These are phyloP conservation scores for Eciton burchellii DNA, from an alignment of 1,140 invertebrate genomes.

Conservation along the genomic window DNA sequence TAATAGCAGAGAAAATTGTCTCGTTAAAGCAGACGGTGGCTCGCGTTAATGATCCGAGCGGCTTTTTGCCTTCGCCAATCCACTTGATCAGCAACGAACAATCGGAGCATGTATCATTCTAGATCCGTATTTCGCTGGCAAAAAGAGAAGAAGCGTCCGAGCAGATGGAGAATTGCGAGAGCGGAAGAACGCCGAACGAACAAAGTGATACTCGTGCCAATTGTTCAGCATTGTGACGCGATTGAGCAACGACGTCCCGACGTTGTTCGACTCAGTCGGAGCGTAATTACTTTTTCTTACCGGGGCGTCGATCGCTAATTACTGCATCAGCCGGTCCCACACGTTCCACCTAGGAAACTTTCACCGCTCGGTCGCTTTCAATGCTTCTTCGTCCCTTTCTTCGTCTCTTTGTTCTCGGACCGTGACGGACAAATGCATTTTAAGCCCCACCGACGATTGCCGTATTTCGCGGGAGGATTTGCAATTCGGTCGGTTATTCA, in stretches of 20 bases:
- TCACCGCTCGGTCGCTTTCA: not conserved
- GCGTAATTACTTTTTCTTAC: conserved; percentile 67
- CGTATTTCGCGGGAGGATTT: not conserved
- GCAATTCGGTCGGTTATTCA: not conserved
- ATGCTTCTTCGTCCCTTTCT: not conserved
- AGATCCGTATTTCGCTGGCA: conserved; percentile 55
- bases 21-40: conserved; percentile 68
- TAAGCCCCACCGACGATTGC: conserved; percentile 7
- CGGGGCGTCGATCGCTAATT: conserved; percentile 65
- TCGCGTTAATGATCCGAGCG: conserved; percentile 71
- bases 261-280: conserved; percentile 70
- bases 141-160: conserved; percentile 28
- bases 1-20: conserved; percentile 40
- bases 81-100: conserved; percentile 52
- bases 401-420: not conserved
- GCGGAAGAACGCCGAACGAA: conserved; percentile 15
- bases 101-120: conserved; percentile 26
- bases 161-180: conserved; percentile 45
- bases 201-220: conserved; percentile 49
- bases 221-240: conserved; percentile 57
- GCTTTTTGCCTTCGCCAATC: conserved; percentile 50
- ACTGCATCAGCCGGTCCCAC: conserved; percentile 29
- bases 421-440: conserved; percentile 35
- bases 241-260: conserved; percentile 66
- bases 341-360: conserved; percentile 39